Base-by-base conservation (phyloP, 2,888 invertebrate genomes). In the Rhimphoctona megacephalus region DNA sequence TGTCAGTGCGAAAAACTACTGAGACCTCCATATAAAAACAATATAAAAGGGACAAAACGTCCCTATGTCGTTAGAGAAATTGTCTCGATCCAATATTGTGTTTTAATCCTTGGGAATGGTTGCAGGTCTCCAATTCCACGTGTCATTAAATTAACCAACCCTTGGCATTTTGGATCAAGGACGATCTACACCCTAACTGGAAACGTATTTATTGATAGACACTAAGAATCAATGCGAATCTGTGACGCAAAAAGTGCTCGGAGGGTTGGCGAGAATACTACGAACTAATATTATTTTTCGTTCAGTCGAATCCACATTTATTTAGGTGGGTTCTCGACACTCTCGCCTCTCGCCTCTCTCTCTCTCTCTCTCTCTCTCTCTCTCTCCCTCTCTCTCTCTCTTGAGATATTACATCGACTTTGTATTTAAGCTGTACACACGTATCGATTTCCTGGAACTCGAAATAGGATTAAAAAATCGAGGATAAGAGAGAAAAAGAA, bases 201-300 rank as follows among this genome's bases (percentile, higher is more conserved):
- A 61, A 30, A 14, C 30, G 30, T 72, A 72, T 33, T 8, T 25
- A 76, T 43, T 43, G 39, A 19, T 30, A 43, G 43, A 19, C 17
- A 30, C 25, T n/a, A 1, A 33, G 30, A 43, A 52, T 73, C 49
- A 19, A 64, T 43, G 52, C 14, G 30, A 66, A 49, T 19, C 49
- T 36, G 33, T 61, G 72, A 49, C 30, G 70, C 17, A 25, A 72
- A 19, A 64, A 52, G 49, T n/a, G 19, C 30, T 61, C 22, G 36
- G 19, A n/a, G 33, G 46, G 49, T 70, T 36, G 25, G 39, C 4
- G n/a, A n/a, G 46, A 57, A 46, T 33, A 14, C n/a, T 49, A 46
- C 25, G 64, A 72, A 61, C 72, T 64, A 64, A 80, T 80, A 72
- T 80, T 80, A 73, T 81, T 73, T 81, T 73, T 72, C 72, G 36